A percentile compares a stretch with the other conserved stretches of the same genome.
Evolutionary conservation across 1,140 invertebrate genomes (phyloP).

Genomic region (Neodiprion lecontei): DNA sequence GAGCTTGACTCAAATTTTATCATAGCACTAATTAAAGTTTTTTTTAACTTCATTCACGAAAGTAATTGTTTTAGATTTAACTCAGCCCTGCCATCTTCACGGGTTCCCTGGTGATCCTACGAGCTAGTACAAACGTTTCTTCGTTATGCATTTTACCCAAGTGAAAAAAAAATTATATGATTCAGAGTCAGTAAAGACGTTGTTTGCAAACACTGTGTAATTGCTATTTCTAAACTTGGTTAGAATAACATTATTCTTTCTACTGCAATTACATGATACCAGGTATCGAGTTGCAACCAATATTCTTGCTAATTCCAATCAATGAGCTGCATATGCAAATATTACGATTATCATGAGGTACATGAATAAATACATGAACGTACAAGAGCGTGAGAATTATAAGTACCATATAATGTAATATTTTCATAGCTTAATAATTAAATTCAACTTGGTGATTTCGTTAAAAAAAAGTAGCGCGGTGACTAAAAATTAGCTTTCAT

Average conservation of each 20-base stretch:
- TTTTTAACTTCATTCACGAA: background rate
- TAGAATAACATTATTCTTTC: too few species aligned
- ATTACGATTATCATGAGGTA: too few species aligned
- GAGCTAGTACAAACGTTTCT: background rate
- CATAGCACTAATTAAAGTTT: background rate
- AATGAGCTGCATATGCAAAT: too few species aligned
- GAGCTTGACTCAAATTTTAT: conserved; percentile 4
- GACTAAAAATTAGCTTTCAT: too few species aligned
- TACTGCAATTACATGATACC: background rate
- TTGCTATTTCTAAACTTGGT: too few species aligned
- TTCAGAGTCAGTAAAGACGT: background rate
- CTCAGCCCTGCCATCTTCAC: conserved; percentile 32
- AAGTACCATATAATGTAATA: too few species aligned
- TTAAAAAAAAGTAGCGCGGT: too few species aligned
- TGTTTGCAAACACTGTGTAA: background rate
- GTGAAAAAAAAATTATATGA: background rate
- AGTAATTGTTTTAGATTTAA: conserved; percentile 25
- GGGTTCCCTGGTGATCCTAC: conserved; percentile 37
- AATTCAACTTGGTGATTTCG: too few species aligned
- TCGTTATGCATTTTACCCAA: background rate
- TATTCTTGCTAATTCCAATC: too few species aligned
- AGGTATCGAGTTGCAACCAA: background rate
- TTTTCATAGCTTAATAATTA: too few species aligned
- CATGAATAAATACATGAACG: too few species aligned
- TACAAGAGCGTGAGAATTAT: too few species aligned